These are phyloP conservation scores for Zaprionus nigranus DNA, from an alignment of 1,140 invertebrate genomes.

Conservation along the genomic window DNA sequence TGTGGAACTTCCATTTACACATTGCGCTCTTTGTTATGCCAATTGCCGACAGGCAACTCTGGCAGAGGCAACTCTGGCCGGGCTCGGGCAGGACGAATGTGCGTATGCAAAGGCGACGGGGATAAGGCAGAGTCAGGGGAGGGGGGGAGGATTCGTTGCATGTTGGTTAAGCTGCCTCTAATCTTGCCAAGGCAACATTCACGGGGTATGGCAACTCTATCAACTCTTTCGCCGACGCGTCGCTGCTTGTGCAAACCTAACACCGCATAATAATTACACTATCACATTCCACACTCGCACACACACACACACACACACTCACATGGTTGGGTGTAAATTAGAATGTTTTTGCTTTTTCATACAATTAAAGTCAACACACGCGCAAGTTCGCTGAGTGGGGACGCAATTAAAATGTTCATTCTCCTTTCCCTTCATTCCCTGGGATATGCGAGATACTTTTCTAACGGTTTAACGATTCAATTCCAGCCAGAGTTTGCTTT, in stretches of 20 bases:
- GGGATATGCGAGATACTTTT: conserved; percentile 8
- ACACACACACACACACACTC: conserved; percentile 40
- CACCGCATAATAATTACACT: conserved; percentile 81
- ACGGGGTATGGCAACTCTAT: not conserved
- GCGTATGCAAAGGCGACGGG: conserved; percentile 58
- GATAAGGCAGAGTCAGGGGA: conserved; percentile 25
- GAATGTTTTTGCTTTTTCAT: conserved; percentile 83
- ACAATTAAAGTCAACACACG: conserved; percentile 79
- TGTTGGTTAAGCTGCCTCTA: conserved; percentile 64
- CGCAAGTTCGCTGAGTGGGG: conserved; percentile 16
- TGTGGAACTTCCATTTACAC: conserved; percentile 48
- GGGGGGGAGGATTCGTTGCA: conserved; percentile 16
- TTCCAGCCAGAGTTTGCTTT: not conserved
- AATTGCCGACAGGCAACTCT: conserved; percentile 32
- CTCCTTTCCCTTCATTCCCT: conserved; percentile 30
- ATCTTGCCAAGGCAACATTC: conserved; percentile 50
- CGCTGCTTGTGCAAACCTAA: conserved; percentile 43
- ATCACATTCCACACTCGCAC: conserved; percentile 65
- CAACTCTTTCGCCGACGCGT: conserved; percentile 17
- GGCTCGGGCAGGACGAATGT: conserved; percentile 11
- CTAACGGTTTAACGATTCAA: conserved; percentile 11
- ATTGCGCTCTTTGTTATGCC: conserved; percentile 51
- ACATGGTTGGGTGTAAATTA: conserved; percentile 72
- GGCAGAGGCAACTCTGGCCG: conserved; percentile 7
- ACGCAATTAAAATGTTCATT: conserved; percentile 70